Percentiles rank a stretch among this genome's conserved stretches.
phyloP scores from a whole-genome alignment of 2,888 invertebrate species.

The Phragmatobia fuliginosa region DNA sequence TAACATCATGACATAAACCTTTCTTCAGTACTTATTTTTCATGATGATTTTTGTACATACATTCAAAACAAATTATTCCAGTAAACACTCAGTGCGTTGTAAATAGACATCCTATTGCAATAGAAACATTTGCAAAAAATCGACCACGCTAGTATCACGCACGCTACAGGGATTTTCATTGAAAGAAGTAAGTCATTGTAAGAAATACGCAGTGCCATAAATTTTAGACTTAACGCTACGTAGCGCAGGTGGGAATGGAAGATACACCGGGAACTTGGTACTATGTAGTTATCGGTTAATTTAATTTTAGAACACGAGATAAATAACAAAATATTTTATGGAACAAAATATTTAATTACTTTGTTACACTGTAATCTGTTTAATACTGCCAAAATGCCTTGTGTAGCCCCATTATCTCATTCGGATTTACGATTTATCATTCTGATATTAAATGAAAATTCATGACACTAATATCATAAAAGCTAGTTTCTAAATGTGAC shows the following conservation, averaged over 20 bases:
- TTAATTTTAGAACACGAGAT: background rate
- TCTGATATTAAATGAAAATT: too few species aligned
- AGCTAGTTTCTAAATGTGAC: too few species aligned
- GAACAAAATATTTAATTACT: background rate
- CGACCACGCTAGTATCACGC: background rate
- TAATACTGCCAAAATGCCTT: background rate
- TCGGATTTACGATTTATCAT: too few species aligned
- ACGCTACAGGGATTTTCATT: background rate
- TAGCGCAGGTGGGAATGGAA: background rate
- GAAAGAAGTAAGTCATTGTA: background rate
- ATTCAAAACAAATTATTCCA: too few species aligned
- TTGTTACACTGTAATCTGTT: background rate
- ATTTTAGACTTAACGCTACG: background rate
- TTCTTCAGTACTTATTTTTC: too few species aligned
- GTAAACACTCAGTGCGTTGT: too few species aligned
- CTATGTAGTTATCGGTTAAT: background rate
- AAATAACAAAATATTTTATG: background rate
- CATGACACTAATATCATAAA: too few species aligned
- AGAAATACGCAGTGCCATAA: background rate
- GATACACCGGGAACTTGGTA: background rate
- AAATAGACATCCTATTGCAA: too few species aligned
- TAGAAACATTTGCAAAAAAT: background rate
- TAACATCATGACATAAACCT: too few species aligned
- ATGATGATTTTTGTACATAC: too few species aligned
- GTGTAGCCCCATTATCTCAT: too few species aligned